Evolutionary conservation across 2,797 vertebrate genomes (phyloP).

Genomic region (Brachyrhaphis roseni): DNA sequence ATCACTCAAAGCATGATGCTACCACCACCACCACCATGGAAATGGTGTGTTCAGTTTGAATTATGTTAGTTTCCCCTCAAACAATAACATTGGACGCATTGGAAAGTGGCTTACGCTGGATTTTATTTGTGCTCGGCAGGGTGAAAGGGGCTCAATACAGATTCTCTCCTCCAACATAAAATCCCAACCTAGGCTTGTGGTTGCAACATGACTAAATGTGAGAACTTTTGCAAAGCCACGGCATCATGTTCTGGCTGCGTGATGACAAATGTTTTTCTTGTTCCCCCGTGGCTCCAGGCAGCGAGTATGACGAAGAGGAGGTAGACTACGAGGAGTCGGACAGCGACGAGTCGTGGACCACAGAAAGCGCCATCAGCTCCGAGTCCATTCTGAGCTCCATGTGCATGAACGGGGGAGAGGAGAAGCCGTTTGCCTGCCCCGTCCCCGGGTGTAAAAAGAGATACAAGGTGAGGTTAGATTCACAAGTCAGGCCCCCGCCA

Average conservation of each 20-base stretch:
- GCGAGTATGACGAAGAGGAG: constrained; percentile 98
- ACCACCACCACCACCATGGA: neutral
- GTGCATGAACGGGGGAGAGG: constrained; percentile 99
- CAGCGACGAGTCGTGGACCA: constrained; percentile 99
- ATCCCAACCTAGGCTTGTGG: neutral
- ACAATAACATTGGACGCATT: neutral
- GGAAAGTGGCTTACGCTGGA: neutral
- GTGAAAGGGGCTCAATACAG: neutral
- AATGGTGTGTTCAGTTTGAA: neutral
- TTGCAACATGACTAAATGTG: neutral
- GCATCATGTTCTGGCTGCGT: constrained; percentile 35
- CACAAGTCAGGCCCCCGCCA: neutral
- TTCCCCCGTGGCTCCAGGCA: constrained; percentile 80
- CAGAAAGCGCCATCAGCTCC: constrained; percentile 98
- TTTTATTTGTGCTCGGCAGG: neutral
- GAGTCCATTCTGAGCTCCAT: constrained; percentile 99
- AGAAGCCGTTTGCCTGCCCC: constrained; percentile 98
- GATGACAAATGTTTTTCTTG: constrained; percentile 47
- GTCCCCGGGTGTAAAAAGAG: constrained; percentile 99
- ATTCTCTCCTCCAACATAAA: neutral
- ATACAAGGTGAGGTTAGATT: constrained; percentile 86
- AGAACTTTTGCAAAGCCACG: neutral
- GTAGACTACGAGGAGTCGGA: constrained; percentile 98
- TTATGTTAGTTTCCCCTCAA: neutral
- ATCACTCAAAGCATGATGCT: neutral